Conservation (phyloP, 2,888 invertebrate genomes). For the Gari tellinella region DNA sequence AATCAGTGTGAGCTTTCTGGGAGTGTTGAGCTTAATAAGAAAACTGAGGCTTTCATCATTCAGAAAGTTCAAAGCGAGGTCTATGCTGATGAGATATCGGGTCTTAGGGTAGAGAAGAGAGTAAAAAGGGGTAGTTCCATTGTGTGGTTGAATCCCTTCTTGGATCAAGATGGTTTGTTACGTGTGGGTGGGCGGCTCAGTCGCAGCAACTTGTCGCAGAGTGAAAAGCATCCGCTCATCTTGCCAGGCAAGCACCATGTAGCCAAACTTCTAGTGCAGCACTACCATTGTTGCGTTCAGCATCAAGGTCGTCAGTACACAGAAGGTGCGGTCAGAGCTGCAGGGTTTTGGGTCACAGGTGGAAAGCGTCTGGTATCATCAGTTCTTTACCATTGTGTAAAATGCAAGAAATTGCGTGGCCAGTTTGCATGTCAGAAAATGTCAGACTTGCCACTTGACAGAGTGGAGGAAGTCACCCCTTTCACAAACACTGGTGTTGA, state of each 20-base stretch:
- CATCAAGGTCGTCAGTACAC: slow-evolving; percentile 3
- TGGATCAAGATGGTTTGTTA: not conserved
- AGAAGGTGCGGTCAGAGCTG: not conserved
- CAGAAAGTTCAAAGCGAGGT: not conserved
- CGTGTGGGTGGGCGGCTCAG: slow-evolving; percentile 1
- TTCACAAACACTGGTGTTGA: too few species aligned
- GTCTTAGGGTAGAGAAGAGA: not conserved
- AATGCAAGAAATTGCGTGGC: too few species aligned
- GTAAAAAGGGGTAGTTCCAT: not conserved
- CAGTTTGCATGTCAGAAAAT: too few species aligned
- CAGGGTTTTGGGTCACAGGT: slow-evolving; percentile 1
- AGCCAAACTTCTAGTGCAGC: not conserved
- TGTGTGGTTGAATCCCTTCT: not conserved
- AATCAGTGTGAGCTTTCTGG: not conserved
- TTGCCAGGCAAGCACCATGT: not conserved
- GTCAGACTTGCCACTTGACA: too few species aligned
- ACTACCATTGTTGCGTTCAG: not conserved
- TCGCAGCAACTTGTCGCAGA: not conserved
- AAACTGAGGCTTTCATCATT: not conserved
- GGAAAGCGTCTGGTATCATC: not conserved
- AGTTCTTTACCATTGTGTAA: not conserved
- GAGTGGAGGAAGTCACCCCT: too few species aligned
- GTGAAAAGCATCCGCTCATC: not conserved
- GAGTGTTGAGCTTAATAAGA: not conserved
- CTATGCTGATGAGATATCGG: not conserved